Percentiles rank a stretch among this genome's conserved stretches.
These are phyloP conservation scores for Cranoglanis bouderius DNA, from an alignment of 2,113 vertebrate species.

Conservation along the genomic window DNA sequence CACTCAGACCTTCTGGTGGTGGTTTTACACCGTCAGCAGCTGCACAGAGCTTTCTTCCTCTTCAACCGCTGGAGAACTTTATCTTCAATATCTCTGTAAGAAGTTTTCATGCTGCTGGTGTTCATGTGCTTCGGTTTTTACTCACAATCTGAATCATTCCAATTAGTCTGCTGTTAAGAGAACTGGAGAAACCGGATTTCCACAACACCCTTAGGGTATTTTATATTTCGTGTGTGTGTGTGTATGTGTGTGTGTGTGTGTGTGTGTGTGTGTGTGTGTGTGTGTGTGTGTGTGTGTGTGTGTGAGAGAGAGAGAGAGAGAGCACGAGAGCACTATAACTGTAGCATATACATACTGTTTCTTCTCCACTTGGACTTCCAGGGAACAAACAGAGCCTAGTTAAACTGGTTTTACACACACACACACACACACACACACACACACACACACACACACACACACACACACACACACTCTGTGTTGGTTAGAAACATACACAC, in stretches of 20 bases:
- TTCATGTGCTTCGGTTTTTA: background rate
- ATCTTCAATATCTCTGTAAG: background rate
- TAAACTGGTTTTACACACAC: constrained; percentile 11
- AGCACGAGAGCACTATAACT: too few species aligned
- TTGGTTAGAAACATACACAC: background rate
- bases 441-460: constrained; percentile 5
- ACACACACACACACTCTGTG: background rate
- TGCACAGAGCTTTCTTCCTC: background rate
- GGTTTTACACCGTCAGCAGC: background rate
- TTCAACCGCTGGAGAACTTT: background rate
- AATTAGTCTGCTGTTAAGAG: background rate
- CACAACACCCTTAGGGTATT: background rate
- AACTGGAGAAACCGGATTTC: background rate
- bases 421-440: background rate
- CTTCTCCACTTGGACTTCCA: background rate
- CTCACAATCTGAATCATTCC: background rate
- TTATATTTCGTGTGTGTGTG: background rate
- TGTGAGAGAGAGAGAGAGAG: too few species aligned
- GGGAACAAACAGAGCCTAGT: constrained; percentile 3
- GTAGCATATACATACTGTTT: background rate
- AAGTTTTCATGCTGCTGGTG: background rate
- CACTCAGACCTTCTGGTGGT: too few species aligned
- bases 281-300: background rate
- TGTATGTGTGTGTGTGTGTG: constrained; percentile 4
- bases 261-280: background rate